A percentile compares a stretch with the other conserved stretches of the same genome.
phyloP scores from a whole-genome alignment of 2,113 vertebrate species.

The Syngnathoides biaculeatus region DNA sequence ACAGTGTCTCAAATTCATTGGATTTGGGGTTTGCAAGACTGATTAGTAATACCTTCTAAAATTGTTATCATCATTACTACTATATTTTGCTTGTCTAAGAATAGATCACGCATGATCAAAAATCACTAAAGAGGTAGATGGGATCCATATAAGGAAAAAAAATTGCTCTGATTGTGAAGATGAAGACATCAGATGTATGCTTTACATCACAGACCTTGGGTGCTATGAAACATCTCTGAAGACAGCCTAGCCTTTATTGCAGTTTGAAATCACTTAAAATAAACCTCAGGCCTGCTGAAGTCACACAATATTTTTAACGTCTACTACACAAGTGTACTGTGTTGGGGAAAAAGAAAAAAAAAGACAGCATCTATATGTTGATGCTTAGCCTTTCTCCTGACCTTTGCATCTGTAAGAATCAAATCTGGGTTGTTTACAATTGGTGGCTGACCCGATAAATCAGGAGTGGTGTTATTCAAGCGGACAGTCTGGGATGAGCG shows the following conservation, averaged over 20 bases:
- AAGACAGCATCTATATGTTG: slow-evolving; percentile 25
- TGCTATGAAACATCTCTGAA: too few relatives aligned
- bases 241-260: not conserved
- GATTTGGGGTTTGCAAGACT: too few relatives aligned
- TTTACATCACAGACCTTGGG: too few relatives aligned
- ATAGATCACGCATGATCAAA: too few relatives aligned
- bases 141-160: too few relatives aligned
- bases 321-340: not conserved
- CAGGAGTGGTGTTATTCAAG: slow-evolving; percentile 40
- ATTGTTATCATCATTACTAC: too few relatives aligned
- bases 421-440: slow-evolving; percentile 49
- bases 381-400: slow-evolving; percentile 45
- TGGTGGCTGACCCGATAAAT: slow-evolving; percentile 45
- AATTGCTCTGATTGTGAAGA: too few relatives aligned
- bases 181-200: too few relatives aligned
- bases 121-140: too few relatives aligned
- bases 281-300: not conserved
- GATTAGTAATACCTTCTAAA: too few relatives aligned
- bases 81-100: too few relatives aligned
- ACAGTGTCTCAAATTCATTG: too few relatives aligned
- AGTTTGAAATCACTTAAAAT: slow-evolving; percentile 35
- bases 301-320: not conserved
- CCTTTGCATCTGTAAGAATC: slow-evolving; percentile 48
- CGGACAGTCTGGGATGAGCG: slow-evolving; percentile 19
- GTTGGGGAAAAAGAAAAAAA: not conserved